A percentile compares a stretch with the other conserved stretches of the same genome.
Evolutionary conservation across 2,888 invertebrate species (phyloP).

Genomic region (Drosophila mercatorum): DNA sequence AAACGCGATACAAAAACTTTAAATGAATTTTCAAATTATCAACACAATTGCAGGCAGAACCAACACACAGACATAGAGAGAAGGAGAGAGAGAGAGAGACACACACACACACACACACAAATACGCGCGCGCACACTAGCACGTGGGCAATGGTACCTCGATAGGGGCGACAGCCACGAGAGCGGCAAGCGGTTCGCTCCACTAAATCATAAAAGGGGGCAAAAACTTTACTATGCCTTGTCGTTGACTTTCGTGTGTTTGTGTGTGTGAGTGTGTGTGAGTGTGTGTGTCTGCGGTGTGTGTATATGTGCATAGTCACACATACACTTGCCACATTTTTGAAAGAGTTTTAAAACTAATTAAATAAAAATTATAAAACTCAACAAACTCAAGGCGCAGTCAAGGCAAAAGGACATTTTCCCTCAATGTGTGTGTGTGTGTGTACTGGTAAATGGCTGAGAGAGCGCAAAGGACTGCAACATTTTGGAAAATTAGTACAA

Average conservation of each 20-base stretch:
- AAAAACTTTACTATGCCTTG: constrained; percentile 71
- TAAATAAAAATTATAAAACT: constrained; percentile 81
- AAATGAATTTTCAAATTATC: constrained; percentile 82
- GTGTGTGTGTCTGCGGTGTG: constrained; percentile 15
- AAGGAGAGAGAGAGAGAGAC: constrained; percentile 14
- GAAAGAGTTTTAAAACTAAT: constrained; percentile 79
- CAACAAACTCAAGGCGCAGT: constrained; percentile 71
- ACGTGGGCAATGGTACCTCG: constrained; percentile 60
- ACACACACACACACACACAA: constrained; percentile 22
- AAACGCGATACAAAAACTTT: constrained; percentile 82
- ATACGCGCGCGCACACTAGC: constrained; percentile 7
- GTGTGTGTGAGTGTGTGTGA: constrained; percentile 5
- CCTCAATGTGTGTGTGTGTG: constrained; percentile 12
- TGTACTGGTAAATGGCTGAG: constrained; percentile 43
- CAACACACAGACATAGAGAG: constrained; percentile 29
- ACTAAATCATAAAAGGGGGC: constrained; percentile 77
- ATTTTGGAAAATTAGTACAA: constrained; percentile 72
- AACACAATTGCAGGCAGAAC: constrained; percentile 81
- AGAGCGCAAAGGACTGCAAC: constrained; percentile 60
- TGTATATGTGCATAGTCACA: constrained; percentile 29
- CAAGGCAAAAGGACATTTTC: constrained; percentile 62
- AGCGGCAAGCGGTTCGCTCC: constrained; percentile 14
- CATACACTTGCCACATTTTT: constrained; percentile 53
- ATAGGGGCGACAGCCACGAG: constrained; percentile 34
- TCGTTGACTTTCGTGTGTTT: constrained; percentile 49